Percentiles rank a stretch among this genome's conserved stretches.
phyloP scores from a whole-genome alignment of 2,113 vertebrate species.

The Craseonycteris thonglongyai region DNA sequence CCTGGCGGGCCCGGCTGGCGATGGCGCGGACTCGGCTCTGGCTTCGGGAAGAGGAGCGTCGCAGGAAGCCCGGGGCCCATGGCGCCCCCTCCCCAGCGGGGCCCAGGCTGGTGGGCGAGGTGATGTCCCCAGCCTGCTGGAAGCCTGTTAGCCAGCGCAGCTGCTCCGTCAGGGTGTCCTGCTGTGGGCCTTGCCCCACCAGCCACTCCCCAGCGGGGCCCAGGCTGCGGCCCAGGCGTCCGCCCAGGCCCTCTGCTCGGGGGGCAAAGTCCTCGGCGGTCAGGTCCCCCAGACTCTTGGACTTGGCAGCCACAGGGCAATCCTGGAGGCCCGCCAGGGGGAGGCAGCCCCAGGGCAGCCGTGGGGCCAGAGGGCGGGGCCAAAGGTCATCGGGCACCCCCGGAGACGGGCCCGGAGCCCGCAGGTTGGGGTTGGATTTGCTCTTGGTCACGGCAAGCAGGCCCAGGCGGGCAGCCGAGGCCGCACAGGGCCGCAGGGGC shows the following conservation, averaged over 20 bases:
- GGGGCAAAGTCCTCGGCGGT: conserved; percentile 92
- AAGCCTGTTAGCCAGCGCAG: conserved; percentile 88
- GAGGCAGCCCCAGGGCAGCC: conserved; percentile 87
- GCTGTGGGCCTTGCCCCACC: neutral
- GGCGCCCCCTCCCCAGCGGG: conserved; percentile 23
- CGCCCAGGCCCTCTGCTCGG: conserved; percentile 86
- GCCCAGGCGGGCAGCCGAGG: neutral
- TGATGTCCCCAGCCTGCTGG: conserved; percentile 86
- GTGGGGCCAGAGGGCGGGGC: conserved; percentile 78
- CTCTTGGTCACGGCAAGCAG: conserved; percentile 84
- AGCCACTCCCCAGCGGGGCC: accelerated
- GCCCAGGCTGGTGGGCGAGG: conserved; percentile 69
- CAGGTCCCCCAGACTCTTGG: conserved; percentile 94
- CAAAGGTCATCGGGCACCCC: conserved; percentile 68
- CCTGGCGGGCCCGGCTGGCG: conserved; percentile 90
- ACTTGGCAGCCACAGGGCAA: conserved; percentile 78
- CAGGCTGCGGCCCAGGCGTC: conserved; percentile 79
- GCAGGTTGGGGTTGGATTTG: conserved; percentile 93
- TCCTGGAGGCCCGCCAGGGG: conserved; percentile 84
- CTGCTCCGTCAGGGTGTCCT: conserved; percentile 85
- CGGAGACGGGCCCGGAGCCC: conserved; percentile 64
- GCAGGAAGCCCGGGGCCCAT: conserved; percentile 71
- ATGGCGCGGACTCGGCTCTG: conserved; percentile 94
- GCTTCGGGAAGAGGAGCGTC: conserved; percentile 90
- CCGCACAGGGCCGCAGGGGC: conserved; percentile 59